Evolutionary conservation across 1,140 invertebrate genomes (phyloP), one percentile per base, ranked within the genome.

Genomic region (Eufriesea mexicana): DNA sequence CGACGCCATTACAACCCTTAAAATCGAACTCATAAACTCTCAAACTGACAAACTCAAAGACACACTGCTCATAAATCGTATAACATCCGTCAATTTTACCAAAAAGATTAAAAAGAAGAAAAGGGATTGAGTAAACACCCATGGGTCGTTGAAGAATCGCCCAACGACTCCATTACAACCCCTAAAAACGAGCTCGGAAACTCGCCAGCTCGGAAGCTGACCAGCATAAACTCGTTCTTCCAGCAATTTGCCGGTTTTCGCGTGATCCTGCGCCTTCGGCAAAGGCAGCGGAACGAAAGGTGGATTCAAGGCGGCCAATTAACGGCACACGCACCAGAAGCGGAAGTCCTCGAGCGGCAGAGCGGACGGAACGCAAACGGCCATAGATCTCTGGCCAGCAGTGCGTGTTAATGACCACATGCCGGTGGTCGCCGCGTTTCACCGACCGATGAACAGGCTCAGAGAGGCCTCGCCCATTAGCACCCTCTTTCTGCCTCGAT

Each of bases 321-420:
- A 83, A 76, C 84, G 61, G 35, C 74, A 77, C 49, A 57, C 84
- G 84, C 80, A 84, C 73, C 71, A 79, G 16, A 7, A 25, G 14
- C 14, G 49, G 28, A 14, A 47, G 28, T 73, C 35, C 35, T 62
- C 84, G 72, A 67, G 64, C 67, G 28, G 14, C n/a, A 49, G 72
- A 51, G 45, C 49, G 35, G 62, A 64, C 47, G 79, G 55, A 83
- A 59, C 70, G 81, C 54, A 84, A 86, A 86, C 74, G 84, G 71
- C 68, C 74, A 83, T 86, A 86, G 79, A 83, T 79, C 83, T 81
- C 59, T 45, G 47, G 5, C 55, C 84, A 84, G 71, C 42, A 79
- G 75, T 83, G 71, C 86, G 84, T 86, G 72, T 76, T 86, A 87
- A 87, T 84, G 80, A 86, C 79, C 80, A 75, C 84, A 76, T 76